Evolutionary conservation across 2,888 invertebrate species (phyloP).

Genomic region (Patella ulyssiponensis): DNA sequence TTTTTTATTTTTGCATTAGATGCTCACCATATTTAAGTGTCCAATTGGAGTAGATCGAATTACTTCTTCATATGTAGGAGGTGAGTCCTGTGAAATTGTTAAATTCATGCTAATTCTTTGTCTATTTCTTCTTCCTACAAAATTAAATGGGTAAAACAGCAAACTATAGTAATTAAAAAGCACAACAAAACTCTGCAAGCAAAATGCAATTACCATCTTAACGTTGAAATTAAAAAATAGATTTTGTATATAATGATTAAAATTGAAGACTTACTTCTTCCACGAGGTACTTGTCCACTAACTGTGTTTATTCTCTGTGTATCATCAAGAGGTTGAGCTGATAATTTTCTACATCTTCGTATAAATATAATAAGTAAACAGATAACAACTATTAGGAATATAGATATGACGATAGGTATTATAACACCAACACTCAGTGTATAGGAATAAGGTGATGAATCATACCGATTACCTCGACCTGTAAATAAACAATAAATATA

Average conservation of each 20-base stretch:
- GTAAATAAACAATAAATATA: too few species aligned
- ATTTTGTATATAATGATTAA: too few species aligned
- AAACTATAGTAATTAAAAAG: too few species aligned
- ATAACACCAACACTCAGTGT: constrained; percentile 58
- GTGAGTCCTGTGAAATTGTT: constrained; percentile 42
- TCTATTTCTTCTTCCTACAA: neutral
- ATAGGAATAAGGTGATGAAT: constrained; percentile 42
- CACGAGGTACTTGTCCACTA: neutral
- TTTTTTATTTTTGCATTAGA: too few species aligned
- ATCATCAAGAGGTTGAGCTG: constrained; percentile 12
- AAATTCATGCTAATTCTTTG: constrained; percentile 33
- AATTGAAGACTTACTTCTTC: neutral
- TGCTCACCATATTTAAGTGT: constrained; percentile 43
- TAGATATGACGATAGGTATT: constrained; percentile 59
- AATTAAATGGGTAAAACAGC: too few species aligned
- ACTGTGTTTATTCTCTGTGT: neutral
- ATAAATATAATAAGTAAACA: constrained; percentile 59
- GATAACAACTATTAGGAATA: constrained; percentile 60
- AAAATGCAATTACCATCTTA: too few species aligned
- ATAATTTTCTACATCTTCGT: constrained; percentile 50
- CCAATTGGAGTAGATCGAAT: constrained; percentile 53
- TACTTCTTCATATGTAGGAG: constrained; percentile 62
- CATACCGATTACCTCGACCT: constrained; percentile 17
- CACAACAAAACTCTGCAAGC: too few species aligned
- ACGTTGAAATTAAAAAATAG: too few species aligned